Evolutionary conservation across 2,888 invertebrate species (phyloP), one percentile per base, ranked within the genome.

Genomic region (Aspidiotus rigidus): DNA sequence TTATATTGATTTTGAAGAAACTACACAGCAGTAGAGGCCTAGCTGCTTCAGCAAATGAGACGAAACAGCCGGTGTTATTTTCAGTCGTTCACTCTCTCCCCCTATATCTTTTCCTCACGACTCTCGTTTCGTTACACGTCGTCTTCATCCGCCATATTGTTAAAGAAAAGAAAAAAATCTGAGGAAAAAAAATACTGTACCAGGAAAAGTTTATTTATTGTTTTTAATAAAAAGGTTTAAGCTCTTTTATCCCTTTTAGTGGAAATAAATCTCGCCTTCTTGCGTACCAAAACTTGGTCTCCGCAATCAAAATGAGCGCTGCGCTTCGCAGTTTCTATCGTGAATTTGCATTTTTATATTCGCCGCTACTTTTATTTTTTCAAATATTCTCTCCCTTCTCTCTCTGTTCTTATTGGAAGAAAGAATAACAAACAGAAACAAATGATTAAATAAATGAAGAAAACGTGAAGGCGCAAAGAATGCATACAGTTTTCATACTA

Each of bases 161-260:
- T 59, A 39, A 16, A 59, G 59, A 59, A 10, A 13, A 10, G 39
- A 15, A 28, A 28, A 59, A 28, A 59, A 39, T 13, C 17, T 39
- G 39, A 39, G 6, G 39, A 39, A 28, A 59, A 59, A 39, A 59
- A 59, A 59, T 13, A 17, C 39, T 13, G n/a, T 49, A 49, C 49
- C 11, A 49, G 49, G n/a, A 49, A 49, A 49, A 59, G 28, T 59
- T 59, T 59, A 59, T 59, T 59, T 59, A 59, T 59, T 59, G 59
- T 59, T 59, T 59, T 59, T 59, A 59, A 59, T 59, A 59, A 59
- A 59, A 59, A 59, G 59, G 59, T 39, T 59, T 59, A 59, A 59
- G 59, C 59, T 59, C 59, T 59, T 59, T 59, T 59, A 59, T 59
- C 59, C 59, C 59, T 59, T 59, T 28, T 59, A 11, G 59, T 16